A percentile compares a stretch with the other conserved stretches of the same genome.
These are phyloP conservation scores for Apostichopus leukothele DNA, from an alignment of 53 echinoderm and acorn worm species.

Conservation along the genomic window DNA sequence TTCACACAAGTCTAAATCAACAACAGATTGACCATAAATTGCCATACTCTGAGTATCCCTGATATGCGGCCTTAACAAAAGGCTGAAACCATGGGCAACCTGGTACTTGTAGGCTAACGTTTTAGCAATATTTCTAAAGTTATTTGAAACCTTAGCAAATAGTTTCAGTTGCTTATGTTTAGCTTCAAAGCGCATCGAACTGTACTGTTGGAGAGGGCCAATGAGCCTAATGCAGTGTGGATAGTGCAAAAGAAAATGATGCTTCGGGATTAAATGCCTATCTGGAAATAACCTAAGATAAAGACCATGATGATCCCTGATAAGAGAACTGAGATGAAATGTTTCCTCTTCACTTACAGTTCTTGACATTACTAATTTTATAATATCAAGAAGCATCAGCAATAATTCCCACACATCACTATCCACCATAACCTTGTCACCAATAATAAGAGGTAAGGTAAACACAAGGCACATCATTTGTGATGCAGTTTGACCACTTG, in stretches of 20 bases:
- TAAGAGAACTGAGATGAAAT: slow-evolving; percentile 54
- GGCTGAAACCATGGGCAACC: slow-evolving; percentile 25
- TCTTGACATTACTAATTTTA: slow-evolving; percentile 58
- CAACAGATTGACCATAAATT: slow-evolving; percentile 24
- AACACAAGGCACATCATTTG: slow-evolving; percentile 64
- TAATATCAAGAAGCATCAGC: slow-evolving; percentile 57
- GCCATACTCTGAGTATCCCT: slow-evolving; percentile 34
- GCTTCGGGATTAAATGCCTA: slow-evolving; percentile 52
- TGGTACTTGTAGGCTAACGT: slow-evolving; percentile 54
- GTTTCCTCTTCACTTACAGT: slow-evolving; percentile 62
- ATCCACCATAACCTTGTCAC: slow-evolving; percentile 54
- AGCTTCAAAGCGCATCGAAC: slow-evolving; percentile 53
- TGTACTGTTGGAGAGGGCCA: slow-evolving; percentile 57
- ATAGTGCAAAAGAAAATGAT: slow-evolving; percentile 60
- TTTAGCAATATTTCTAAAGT: slow-evolving; percentile 61
- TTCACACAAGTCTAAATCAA: slow-evolving; percentile 11
- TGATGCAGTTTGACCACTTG: slow-evolving; percentile 64
- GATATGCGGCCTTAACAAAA: slow-evolving; percentile 29
- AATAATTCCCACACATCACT: slow-evolving; percentile 56
- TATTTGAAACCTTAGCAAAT: slow-evolving; percentile 52
- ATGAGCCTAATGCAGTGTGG: slow-evolving; percentile 53
- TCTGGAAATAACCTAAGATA: slow-evolving; percentile 52
- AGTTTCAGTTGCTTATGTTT: slow-evolving; percentile 64
- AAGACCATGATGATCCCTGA: slow-evolving; percentile 57
- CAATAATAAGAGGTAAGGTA: slow-evolving; percentile 59